Percentiles rank a stretch among this genome's conserved stretches.
Evolutionary conservation across 1,140 invertebrate genomes (phyloP).

Genomic region (Gryllus bimaculatus): DNA sequence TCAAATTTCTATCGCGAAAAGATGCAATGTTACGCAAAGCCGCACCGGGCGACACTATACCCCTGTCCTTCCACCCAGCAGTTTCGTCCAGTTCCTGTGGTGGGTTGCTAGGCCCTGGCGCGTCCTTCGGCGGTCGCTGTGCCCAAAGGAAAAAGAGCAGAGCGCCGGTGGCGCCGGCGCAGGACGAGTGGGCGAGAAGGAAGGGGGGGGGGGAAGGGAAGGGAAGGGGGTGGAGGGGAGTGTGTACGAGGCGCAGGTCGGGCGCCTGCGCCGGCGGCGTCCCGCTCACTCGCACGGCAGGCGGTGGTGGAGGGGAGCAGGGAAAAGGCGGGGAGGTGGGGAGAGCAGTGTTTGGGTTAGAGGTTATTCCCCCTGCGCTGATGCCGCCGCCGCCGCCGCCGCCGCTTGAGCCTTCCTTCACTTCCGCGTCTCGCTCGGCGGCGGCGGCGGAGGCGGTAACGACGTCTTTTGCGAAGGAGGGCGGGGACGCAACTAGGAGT

Average conservation of each 20-base stretch:
- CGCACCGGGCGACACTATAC: no score
- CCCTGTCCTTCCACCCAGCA: no score
- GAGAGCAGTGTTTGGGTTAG: neutral
- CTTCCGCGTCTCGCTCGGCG: neutral
- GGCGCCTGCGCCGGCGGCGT: no score
- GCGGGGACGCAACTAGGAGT: neutral
- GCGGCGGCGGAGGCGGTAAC: neutral
- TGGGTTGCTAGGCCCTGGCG: no score
- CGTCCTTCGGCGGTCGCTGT: no score
- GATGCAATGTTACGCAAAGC: no score
- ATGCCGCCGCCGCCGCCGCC: neutral
- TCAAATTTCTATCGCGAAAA: no score
- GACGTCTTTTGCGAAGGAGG: neutral
- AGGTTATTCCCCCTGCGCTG: neutral
- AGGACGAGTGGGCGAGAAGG: no score
- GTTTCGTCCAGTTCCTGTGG: no score
- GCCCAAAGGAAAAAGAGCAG: no score
- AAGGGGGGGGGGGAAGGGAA: neutral
- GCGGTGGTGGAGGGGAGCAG: neutral
- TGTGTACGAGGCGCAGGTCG: neutral
- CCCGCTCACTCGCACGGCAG: no score
- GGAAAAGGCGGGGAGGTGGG: neutral
- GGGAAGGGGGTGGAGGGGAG: neutral
- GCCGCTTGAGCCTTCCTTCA: neutral
- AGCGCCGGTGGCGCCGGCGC: no score